Percentiles rank a stretch among this genome's conserved stretches.
phyloP scores from a whole-genome alignment of 2,797 vertebrate species.

The Neostethus bicornis region DNA sequence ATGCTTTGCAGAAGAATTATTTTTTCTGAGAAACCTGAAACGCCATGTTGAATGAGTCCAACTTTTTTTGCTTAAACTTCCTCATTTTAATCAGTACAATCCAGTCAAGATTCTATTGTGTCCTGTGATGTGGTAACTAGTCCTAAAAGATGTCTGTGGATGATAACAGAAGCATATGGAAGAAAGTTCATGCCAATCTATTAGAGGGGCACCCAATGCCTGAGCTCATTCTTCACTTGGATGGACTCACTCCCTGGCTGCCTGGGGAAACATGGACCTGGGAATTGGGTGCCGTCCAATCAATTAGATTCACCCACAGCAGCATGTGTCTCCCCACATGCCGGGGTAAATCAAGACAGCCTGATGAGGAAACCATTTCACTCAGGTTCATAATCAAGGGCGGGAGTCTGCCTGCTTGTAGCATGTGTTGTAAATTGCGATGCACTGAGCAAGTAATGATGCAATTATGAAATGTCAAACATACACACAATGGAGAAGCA shows the following conservation, averaged over 20 bases:
- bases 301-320: slow-evolving; percentile 79
- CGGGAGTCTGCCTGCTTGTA: slow-evolving; percentile 69
- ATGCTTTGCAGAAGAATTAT: background rate
- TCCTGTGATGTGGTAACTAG: slow-evolving; percentile 44
- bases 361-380: slow-evolving; percentile 74
- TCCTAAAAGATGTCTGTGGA: slow-evolving; percentile 53
- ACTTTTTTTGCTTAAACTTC: slow-evolving; percentile 22
- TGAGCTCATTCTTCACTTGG: slow-evolving; percentile 75
- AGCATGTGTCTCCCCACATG: slow-evolving; percentile 76
- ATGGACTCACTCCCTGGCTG: slow-evolving; percentile 70
- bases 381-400: slow-evolving; percentile 77
- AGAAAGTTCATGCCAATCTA: slow-evolving; percentile 67
- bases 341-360: slow-evolving; percentile 73
- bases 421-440: slow-evolving; percentile 71
- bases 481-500: slow-evolving; percentile 48
- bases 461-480: slow-evolving; percentile 75
- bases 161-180: slow-evolving; percentile 68
- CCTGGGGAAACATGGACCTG: slow-evolving; percentile 74
- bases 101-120: slow-evolving; percentile 36
- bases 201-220: slow-evolving; percentile 62
- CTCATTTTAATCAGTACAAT: slow-evolving; percentile 39
- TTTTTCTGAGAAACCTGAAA: slow-evolving; percentile 1
- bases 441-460: slow-evolving; percentile 68
- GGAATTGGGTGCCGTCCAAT: slow-evolving; percentile 79
- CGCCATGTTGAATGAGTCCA: slow-evolving; percentile 5